Conservation (phyloP, 2,888 invertebrate genomes). For the Nephrocerus scutellatus region DNA sequence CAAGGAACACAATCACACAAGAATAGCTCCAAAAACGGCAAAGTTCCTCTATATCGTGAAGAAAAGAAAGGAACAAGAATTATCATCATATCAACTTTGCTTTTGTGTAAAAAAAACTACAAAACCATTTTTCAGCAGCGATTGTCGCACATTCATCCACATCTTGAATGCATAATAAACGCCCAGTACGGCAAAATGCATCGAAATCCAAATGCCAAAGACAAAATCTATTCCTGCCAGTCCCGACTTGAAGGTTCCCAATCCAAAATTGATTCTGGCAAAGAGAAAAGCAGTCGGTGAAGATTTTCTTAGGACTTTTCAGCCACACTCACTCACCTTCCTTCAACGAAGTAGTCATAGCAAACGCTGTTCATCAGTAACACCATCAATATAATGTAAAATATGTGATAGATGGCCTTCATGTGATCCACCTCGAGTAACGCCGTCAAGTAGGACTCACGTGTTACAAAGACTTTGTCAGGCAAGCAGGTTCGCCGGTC, state of each 20-base stretch:
- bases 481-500: slow-evolving; percentile 43
- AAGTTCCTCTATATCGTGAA: too few species aligned
- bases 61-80: slow-evolving; percentile 3
- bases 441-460: slow-evolving; percentile 75
- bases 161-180: slow-evolving; percentile 47
- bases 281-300: neutral
- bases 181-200: slow-evolving; percentile 47
- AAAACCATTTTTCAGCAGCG: slow-evolving; percentile 22
- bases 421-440: slow-evolving; percentile 72
- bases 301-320: neutral
- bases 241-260: slow-evolving; percentile 53
- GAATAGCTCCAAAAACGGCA: slow-evolving; percentile 37
- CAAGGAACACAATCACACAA: slow-evolving; percentile 35
- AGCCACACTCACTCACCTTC: slow-evolving; percentile 52
- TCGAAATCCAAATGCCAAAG: slow-evolving; percentile 51
- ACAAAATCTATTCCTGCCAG: slow-evolving; percentile 57
- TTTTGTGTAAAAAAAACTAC: neutral
- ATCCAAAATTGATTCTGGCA: slow-evolving; percentile 43
- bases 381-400: slow-evolving; percentile 68
- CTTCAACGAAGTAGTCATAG: slow-evolving; percentile 65
- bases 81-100: slow-evolving; percentile 2
- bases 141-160: slow-evolving; percentile 48
- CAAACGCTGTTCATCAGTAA: slow-evolving; percentile 62
- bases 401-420: slow-evolving; percentile 77
- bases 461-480: slow-evolving; percentile 60